These are phyloP conservation scores for Bothrops jararaca DNA, from an alignment of 2,113 vertebrate genomes.

Conservation along the genomic window DNA sequence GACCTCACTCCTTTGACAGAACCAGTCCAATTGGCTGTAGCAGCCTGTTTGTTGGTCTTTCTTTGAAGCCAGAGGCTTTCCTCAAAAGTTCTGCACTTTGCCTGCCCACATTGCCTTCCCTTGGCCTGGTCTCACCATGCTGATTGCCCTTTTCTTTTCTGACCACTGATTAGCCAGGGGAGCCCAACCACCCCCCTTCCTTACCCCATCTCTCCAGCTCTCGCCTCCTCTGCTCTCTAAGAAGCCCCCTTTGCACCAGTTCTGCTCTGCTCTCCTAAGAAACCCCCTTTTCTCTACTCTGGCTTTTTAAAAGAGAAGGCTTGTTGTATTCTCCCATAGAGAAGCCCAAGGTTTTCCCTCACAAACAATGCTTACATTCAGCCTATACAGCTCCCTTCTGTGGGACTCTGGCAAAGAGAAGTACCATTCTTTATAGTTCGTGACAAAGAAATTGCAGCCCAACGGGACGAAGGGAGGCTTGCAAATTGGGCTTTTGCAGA, in stretches of 20 bases:
- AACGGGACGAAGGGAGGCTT: conserved; percentile 53
- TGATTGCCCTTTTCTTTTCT: conserved; percentile 56
- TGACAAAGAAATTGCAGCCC: conserved; percentile 61
- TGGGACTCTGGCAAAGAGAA: conserved; percentile 64
- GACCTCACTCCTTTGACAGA: not conserved
- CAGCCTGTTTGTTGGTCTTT: not conserved
- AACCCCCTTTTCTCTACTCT: conserved; percentile 60
- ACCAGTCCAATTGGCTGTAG: not conserved
- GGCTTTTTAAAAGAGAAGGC: conserved; percentile 76
- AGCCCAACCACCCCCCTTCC: conserved; percentile 11
- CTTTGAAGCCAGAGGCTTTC: not conserved
- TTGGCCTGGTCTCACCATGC: conserved; percentile 43
- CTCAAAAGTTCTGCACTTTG: not conserved
- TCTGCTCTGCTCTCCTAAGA: conserved; percentile 29
- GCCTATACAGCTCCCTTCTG: conserved; percentile 62
- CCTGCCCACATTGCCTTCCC: not conserved
- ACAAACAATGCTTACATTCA: conserved; percentile 78
- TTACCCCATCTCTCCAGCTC: conserved; percentile 47
- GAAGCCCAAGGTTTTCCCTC: conserved; percentile 74
- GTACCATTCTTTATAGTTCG: conserved; percentile 12
- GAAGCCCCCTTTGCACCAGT: conserved; percentile 61
- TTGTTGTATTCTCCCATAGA: conserved; percentile 72
- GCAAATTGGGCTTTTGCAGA: conserved; percentile 62
- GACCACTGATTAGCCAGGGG: conserved; percentile 53
- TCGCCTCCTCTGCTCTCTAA: conserved; percentile 34